Evolutionary conservation across 2,888 invertebrate genomes (phyloP).

Genomic region (Deilephila elpenor): DNA sequence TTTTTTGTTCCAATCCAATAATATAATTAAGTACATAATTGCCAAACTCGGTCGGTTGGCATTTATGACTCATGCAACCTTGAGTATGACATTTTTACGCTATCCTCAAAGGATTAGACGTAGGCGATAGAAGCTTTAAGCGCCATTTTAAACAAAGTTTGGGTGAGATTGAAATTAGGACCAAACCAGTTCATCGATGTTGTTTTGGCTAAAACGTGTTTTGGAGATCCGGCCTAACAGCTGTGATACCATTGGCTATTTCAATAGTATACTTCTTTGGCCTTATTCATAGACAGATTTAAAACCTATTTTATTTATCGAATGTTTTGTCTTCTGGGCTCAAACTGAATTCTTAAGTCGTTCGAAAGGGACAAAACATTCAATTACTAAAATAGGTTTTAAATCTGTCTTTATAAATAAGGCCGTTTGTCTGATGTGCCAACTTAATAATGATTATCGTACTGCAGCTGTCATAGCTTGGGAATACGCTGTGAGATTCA

Average conservation of each 20-base stretch:
- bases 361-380: too few relatives aligned
- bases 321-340: too few relatives aligned
- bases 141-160: not conserved
- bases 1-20: not conserved
- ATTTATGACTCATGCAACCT: slow-evolving; percentile 37
- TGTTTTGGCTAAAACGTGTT: not conserved
- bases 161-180: not conserved
- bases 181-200: not conserved
- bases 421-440: too few relatives aligned
- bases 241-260: not conserved
- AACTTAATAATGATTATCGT: too few relatives aligned
- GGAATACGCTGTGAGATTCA: too few relatives aligned
- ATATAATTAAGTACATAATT: slow-evolving; percentile 5
- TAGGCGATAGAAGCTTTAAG: slow-evolving; percentile 14
- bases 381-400: too few relatives aligned
- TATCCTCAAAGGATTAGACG: slow-evolving; percentile 29
- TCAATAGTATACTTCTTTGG: too few relatives aligned
- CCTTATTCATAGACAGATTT: too few relatives aligned
- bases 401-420: too few relatives aligned
- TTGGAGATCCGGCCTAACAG: not conserved
- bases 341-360: too few relatives aligned
- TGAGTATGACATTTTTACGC: slow-evolving; percentile 35
- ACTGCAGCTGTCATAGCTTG: too few relatives aligned
- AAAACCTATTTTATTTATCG: too few relatives aligned
- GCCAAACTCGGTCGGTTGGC: slow-evolving; percentile 1